Percentiles rank a stretch among this genome's conserved stretches.
phyloP scores from a whole-genome alignment of 2,113 vertebrate genomes.

The Speoplatyrhinus poulsoni region DNA sequence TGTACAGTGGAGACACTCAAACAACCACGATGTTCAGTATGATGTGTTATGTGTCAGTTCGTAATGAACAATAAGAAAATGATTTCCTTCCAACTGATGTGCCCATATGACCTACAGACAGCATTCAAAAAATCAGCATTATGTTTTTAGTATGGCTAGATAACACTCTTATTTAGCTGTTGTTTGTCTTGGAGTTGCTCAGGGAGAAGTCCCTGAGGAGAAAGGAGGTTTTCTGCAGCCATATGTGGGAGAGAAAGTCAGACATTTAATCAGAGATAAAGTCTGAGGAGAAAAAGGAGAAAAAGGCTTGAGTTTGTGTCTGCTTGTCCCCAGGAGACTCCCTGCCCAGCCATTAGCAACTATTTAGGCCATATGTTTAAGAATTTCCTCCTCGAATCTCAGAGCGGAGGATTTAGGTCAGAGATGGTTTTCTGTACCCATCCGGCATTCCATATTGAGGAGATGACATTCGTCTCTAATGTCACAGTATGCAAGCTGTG shows the following conservation, averaged over 20 bases:
- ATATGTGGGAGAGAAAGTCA: constrained; percentile 51
- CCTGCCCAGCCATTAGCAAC: constrained; percentile 34
- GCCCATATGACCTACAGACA: neutral
- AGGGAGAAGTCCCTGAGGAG: constrained; percentile 17
- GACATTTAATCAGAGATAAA: constrained; percentile 63
- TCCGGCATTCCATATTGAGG: constrained; percentile 67
- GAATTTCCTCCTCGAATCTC: constrained; percentile 49
- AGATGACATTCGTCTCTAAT: constrained; percentile 75
- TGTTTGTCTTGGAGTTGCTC: constrained; percentile 32
- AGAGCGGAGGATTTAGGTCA: constrained; percentile 60
- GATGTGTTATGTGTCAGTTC: neutral
- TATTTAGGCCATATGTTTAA: constrained; percentile 71
- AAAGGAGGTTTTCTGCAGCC: constrained; percentile 36
- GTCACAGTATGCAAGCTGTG: constrained; percentile 80
- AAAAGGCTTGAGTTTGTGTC: constrained; percentile 38
- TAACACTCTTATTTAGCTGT: neutral
- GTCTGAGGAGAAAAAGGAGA: constrained; percentile 20
- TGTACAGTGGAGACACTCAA: too few relatives aligned
- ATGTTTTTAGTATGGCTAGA: constrained; percentile 11
- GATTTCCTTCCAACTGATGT: neutral
- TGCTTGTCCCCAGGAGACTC: constrained; percentile 45
- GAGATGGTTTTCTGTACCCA: constrained; percentile 52
- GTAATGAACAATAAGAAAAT: neutral
- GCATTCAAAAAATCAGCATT: neutral
- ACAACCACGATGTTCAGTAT: too few relatives aligned